A percentile compares a stretch with the other conserved stretches of the same genome.
Evolutionary conservation across 30 jellyfish, hydroid and myxozoan species (phyloP).

Genomic region (Aurelia sp.): DNA sequence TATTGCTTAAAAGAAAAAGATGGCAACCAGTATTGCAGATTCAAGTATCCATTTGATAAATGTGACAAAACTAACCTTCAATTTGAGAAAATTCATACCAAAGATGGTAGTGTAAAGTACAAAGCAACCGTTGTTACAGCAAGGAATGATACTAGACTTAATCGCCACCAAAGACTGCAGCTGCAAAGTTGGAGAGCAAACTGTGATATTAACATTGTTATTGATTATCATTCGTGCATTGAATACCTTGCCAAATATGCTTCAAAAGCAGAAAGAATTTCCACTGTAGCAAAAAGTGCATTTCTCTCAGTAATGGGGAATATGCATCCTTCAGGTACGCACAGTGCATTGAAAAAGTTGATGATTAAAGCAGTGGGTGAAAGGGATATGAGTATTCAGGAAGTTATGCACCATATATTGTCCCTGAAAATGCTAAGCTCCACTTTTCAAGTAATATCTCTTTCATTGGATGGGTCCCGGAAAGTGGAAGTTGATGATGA

Average conservation of each 20-base stretch:
- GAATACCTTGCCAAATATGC: conserved; percentile 65
- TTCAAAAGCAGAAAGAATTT: conserved; percentile 24
- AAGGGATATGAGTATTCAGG: conserved; percentile 23
- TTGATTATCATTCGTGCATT: conserved; percentile 38
- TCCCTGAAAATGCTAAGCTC: conserved; percentile 33
- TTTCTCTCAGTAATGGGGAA: background rate
- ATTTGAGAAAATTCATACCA: conserved; percentile 29
- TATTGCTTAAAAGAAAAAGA: conserved; percentile 8
- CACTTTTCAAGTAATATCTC: conserved; percentile 3
- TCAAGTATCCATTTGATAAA: conserved; percentile 22
- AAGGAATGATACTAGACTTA: conserved; percentile 37
- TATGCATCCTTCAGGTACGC: background rate
- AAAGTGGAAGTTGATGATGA: background rate
- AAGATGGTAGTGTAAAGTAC: conserved; percentile 7
- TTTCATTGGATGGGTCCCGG: background rate
- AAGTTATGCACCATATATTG: conserved; percentile 36
- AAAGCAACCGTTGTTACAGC: conserved; percentile 32
- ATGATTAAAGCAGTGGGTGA: conserved; percentile 16
- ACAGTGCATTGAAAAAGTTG: background rate
- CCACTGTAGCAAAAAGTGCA: conserved; percentile 14
- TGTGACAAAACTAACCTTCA: conserved; percentile 3
- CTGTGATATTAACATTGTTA: conserved; percentile 35
- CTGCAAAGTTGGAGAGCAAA: conserved; percentile 57
- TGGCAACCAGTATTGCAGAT: conserved; percentile 5
- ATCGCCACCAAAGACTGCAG: conserved; percentile 23